Evolutionary conservation across 2,797 vertebrate species (phyloP).

Genomic region (Epinephelus awoara): DNA sequence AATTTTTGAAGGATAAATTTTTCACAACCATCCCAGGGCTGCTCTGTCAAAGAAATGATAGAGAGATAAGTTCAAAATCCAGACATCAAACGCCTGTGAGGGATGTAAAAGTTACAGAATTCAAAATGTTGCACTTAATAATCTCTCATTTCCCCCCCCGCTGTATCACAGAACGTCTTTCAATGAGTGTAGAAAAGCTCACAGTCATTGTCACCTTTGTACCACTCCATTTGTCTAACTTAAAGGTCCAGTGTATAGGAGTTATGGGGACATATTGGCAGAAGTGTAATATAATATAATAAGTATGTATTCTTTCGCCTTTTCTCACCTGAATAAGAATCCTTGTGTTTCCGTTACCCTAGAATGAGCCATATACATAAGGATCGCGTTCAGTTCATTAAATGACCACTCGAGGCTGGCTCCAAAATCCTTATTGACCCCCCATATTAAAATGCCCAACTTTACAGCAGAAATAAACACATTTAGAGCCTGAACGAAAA

Average conservation of each 20-base stretch:
- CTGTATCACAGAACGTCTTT: not conserved
- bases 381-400: too few relatives aligned
- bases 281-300: too few relatives aligned
- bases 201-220: constrained; percentile 43
- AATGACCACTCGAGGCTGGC: too few relatives aligned
- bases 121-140: constrained; percentile 28
- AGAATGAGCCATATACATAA: too few relatives aligned
- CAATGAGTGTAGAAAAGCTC: not conserved
- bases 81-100: constrained; percentile 37
- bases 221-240: constrained; percentile 28
- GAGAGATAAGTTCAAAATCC: constrained; percentile 37
- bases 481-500: too few relatives aligned
- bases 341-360: too few relatives aligned
- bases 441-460: too few relatives aligned
- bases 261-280: too few relatives aligned
- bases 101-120: constrained; percentile 33
- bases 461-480: too few relatives aligned
- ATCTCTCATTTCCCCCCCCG: not conserved
- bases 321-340: too few relatives aligned
- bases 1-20: constrained; percentile 43
- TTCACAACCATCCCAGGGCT: constrained; percentile 19
- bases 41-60: constrained; percentile 26
- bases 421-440: too few relatives aligned
- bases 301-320: too few relatives aligned
- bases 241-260: not conserved